These are phyloP conservation scores for Hydropotes inermis DNA, from an alignment of 2,113 vertebrate species.

Conservation along the genomic window DNA sequence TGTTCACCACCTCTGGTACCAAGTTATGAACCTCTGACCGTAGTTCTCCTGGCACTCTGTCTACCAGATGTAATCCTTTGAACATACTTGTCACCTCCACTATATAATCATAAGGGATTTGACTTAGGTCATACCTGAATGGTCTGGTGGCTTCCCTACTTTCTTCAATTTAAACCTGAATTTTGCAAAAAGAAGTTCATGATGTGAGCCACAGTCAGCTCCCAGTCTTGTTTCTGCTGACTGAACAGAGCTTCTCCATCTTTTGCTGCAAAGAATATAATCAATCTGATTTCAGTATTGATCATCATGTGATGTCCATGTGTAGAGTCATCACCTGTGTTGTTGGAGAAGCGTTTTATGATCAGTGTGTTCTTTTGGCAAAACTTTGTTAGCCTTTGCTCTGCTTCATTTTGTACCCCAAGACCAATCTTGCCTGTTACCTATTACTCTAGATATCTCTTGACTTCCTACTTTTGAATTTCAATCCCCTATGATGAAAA, in stretches of 20 bases:
- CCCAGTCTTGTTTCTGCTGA: neutral
- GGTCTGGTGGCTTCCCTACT: neutral
- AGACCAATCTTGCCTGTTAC: neutral
- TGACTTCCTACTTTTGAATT: neutral
- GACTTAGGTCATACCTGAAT: neutral
- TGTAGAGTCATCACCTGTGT: neutral
- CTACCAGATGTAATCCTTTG: neutral
- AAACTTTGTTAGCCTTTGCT: neutral
- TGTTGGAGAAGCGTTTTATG: neutral
- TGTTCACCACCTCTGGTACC: neutral
- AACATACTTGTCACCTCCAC: neutral
- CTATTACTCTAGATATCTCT: neutral
- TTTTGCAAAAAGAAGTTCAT: neutral
- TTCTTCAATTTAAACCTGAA: neutral
- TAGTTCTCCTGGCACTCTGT: neutral
- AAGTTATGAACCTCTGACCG: neutral
- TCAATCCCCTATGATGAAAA: neutral
- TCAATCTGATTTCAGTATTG: neutral
- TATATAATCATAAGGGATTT: neutral
- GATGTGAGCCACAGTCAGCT: neutral
- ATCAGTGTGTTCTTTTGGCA: neutral
- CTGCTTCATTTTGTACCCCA: neutral
- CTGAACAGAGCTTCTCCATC: neutral
- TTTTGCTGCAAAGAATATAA: neutral
- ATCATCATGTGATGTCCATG: neutral